Evolutionary conservation across 2,797 vertebrate species (phyloP).

Genomic region (Poeciliopsis gracilis): DNA sequence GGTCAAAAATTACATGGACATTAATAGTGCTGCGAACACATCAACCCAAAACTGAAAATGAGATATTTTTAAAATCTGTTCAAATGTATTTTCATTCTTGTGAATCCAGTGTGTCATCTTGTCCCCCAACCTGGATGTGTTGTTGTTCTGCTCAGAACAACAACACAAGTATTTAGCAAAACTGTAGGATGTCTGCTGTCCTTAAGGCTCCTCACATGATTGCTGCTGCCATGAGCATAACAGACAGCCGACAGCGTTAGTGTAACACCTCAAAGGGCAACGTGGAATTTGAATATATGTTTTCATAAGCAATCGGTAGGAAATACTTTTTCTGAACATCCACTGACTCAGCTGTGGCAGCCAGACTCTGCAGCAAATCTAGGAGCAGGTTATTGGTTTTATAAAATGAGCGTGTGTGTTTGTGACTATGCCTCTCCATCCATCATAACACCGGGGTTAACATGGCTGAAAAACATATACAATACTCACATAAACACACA

Average conservation of each 20-base stretch:
- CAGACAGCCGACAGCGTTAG: conserved; percentile 26
- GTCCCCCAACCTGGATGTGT: background rate
- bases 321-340: background rate
- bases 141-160: background rate
- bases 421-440: conserved; percentile 50
- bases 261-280: background rate
- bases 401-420: conserved; percentile 56
- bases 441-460: conserved; percentile 61
- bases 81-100: background rate
- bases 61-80: background rate
- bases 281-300: conserved; percentile 31
- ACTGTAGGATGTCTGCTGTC: background rate
- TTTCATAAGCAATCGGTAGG: background rate
- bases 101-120: background rate
- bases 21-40: too few relatives aligned
- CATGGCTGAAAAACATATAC: conserved; percentile 55
- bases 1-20: too few relatives aligned
- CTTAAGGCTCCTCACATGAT: background rate
- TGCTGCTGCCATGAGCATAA: conserved; percentile 35
- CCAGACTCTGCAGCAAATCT: conserved; percentile 31
- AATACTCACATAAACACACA: conserved; percentile 26
- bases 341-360: conserved; percentile 16
- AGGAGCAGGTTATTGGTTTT: conserved; percentile 58
- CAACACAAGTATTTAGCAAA: background rate
- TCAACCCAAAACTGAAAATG: background rate